Evolutionary conservation across 2,113 vertebrate species (phyloP).

Genomic region (Lepus timidus): DNA sequence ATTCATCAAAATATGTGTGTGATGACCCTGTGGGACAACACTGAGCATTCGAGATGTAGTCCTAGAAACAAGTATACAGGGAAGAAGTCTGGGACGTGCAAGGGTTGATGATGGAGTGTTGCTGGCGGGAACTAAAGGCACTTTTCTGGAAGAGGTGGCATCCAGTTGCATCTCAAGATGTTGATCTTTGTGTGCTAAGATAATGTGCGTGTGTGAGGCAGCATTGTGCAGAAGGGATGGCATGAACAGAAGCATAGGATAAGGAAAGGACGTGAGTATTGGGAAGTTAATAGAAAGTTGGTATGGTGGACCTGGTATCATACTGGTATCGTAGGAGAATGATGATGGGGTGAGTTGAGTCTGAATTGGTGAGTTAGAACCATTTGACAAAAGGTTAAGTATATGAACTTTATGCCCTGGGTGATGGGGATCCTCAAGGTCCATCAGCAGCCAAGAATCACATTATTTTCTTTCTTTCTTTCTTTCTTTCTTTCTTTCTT

Average conservation of each 20-base stretch:
- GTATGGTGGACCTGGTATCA: not conserved
- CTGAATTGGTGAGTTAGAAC: not conserved
- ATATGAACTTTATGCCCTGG: not conserved
- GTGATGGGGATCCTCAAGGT: not conserved
- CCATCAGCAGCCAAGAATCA: not conserved
- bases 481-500: no score
- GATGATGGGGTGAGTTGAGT: not conserved
- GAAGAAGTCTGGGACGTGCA: not conserved
- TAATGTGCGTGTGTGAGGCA: not conserved
- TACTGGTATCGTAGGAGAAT: not conserved
- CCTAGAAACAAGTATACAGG: not conserved
- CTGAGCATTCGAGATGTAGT: not conserved
- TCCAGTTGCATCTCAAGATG: not conserved
- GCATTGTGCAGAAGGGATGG: not conserved
- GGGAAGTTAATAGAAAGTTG: not conserved
- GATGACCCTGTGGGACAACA: not conserved
- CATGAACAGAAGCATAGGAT: not conserved
- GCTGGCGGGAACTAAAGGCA: not conserved
- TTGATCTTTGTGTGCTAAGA: not conserved
- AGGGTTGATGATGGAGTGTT: not conserved
- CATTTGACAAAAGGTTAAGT: not conserved
- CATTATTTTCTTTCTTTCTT: not conserved
- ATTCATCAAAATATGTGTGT: not conserved
- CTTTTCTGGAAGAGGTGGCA: not conserved
- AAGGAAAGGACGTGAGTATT: not conserved